Conservation (phyloP, 2,797 vertebrate species). For the Phyllotis vaccarum region DNA sequence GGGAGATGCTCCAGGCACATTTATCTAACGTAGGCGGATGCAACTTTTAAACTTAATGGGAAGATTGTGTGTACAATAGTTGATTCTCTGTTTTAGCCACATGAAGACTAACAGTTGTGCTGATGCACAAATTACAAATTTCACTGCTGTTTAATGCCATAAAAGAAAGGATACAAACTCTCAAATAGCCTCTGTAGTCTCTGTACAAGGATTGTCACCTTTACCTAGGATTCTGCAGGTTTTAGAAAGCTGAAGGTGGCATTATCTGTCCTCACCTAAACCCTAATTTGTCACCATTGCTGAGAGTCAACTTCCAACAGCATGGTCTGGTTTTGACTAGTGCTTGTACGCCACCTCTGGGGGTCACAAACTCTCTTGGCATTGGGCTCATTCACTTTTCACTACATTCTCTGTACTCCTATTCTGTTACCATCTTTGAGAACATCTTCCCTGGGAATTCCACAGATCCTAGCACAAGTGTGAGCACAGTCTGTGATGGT, state of each 20-base stretch:
- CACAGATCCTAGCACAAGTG: neutral
- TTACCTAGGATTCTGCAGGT: neutral
- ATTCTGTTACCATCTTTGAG: neutral
- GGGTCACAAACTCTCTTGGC: neutral
- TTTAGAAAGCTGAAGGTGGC: neutral
- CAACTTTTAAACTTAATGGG: neutral
- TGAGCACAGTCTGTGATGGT: neutral
- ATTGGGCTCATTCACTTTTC: neutral
- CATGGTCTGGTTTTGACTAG: neutral
- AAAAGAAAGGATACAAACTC: neutral
- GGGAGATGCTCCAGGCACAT: neutral
- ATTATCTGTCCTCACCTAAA: slow-evolving; percentile 1
- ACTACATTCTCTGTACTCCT: neutral
- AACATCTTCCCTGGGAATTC: slow-evolving; percentile 26
- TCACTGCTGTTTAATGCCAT: neutral
- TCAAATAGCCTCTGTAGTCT: slow-evolving; percentile 9
- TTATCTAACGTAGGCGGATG: slow-evolving; percentile 17
- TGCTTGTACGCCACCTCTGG: neutral
- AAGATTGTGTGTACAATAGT: neutral
- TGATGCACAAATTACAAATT: neutral
- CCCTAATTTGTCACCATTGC: neutral
- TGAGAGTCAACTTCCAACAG: neutral
- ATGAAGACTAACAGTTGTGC: slow-evolving; percentile 6
- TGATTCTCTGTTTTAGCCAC: slow-evolving; percentile 1
- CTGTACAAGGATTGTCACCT: neutral